Percentiles rank a stretch among this genome's conserved stretches.
phyloP scores from a whole-genome alignment of 2,888 invertebrate species.

The Cataglyphis livida region DNA sequence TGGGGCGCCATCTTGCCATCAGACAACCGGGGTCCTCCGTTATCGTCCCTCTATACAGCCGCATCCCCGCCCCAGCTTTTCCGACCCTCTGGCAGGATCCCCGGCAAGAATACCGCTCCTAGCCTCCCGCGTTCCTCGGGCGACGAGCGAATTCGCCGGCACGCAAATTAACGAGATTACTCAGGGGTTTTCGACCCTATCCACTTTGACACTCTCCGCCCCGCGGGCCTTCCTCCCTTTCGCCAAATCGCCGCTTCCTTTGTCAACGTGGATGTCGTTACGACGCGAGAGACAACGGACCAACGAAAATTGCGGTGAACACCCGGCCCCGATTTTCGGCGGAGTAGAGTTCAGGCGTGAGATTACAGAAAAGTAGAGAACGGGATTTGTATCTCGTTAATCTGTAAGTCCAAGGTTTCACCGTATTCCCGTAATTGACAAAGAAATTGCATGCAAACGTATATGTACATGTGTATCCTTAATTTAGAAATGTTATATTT shows the following conservation, averaged over 20 bases:
- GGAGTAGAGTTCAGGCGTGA: slow-evolving; percentile 3
- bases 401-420: neutral
- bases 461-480: neutral
- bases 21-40: slow-evolving; percentile 84
- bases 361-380: slow-evolving; percentile 1
- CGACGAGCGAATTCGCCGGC: slow-evolving; percentile 68
- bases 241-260: slow-evolving; percentile 57
- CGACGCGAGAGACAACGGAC: slow-evolving; percentile 40
- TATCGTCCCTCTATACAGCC: slow-evolving; percentile 80
- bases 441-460: neutral
- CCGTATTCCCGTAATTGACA: neutral
- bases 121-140: slow-evolving; percentile 43
- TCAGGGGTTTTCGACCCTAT: slow-evolving; percentile 60
- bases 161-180: slow-evolving; percentile 81
- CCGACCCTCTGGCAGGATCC: slow-evolving; percentile 65
- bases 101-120: slow-evolving; percentile 58
- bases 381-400: slow-evolving; percentile 5
- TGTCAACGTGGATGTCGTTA: slow-evolving; percentile 57
- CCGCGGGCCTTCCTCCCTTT: slow-evolving; percentile 42
- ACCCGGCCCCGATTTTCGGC: slow-evolving; percentile 26
- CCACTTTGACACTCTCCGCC: slow-evolving; percentile 34
- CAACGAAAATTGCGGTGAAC: slow-evolving; percentile 47
- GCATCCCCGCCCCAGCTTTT: slow-evolving; percentile 68
- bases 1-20: slow-evolving; percentile 85
- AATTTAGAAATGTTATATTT: neutral